Evolutionary conservation across 2,797 vertebrate genomes (phyloP).

Genomic region (Notamacropus eugenii): DNA sequence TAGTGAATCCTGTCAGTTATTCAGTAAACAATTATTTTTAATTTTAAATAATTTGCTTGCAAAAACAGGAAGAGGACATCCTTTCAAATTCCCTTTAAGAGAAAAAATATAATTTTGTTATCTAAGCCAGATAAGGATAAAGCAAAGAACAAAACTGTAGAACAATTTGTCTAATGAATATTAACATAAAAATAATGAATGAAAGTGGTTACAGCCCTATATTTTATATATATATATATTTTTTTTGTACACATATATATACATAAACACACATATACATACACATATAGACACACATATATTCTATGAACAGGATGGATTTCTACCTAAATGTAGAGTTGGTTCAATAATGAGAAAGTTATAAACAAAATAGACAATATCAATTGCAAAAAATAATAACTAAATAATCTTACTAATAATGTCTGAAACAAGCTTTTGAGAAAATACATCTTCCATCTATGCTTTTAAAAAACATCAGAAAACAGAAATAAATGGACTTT

Average conservation of each 20-base stretch:
- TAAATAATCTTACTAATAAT: not conserved
- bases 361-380: not conserved
- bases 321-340: not conserved
- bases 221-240: too few relatives aligned
- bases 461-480: not conserved
- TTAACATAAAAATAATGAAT: not conserved
- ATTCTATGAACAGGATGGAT: not conserved
- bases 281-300: too few relatives aligned
- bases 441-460: not conserved
- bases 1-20: not conserved
- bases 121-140: not conserved
- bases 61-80: not conserved
- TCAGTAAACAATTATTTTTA: not conserved
- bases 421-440: not conserved
- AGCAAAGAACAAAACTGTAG: not conserved
- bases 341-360: not conserved
- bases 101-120: not conserved
- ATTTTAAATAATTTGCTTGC: not conserved
- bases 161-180: not conserved
- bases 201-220: not conserved
- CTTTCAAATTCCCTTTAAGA: not conserved
- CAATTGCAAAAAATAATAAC: not conserved
- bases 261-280: too few relatives aligned
- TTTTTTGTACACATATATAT: too few relatives aligned
- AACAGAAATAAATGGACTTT: not conserved